A percentile compares a stretch with the other conserved stretches of the same genome.
Conservation (phyloP, 2,113 vertebrate species). For the Cyanoliseus patagonus region DNA sequence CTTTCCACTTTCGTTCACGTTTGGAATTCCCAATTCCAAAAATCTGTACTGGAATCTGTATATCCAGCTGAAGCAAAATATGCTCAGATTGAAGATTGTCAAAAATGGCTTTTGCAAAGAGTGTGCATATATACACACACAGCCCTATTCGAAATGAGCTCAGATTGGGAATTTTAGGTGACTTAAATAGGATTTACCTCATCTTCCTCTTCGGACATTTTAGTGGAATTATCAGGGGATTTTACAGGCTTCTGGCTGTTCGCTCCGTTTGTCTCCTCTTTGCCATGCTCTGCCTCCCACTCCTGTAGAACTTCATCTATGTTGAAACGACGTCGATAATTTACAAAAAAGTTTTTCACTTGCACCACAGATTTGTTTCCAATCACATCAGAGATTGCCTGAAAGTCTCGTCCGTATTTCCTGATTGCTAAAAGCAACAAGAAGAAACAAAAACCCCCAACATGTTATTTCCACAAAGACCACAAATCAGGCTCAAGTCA, state of each 20-base stretch:
- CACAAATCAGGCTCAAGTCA: neutral
- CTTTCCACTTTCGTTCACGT: neutral
- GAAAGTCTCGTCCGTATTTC: constrained; percentile 94
- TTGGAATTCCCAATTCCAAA: neutral
- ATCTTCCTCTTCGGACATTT: constrained; percentile 81
- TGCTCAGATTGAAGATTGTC: neutral
- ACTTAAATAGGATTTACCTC: constrained; percentile 75
- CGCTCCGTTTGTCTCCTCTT: constrained; percentile 80
- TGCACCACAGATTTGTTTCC: constrained; percentile 98
- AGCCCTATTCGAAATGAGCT: neutral
- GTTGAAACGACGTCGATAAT: constrained; percentile 96
- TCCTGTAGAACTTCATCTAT: constrained; percentile 97
- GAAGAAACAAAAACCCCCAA: neutral
- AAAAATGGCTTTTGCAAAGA: neutral
- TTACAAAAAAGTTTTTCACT: constrained; percentile 98
- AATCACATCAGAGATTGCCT: constrained; percentile 97
- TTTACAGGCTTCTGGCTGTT: constrained; percentile 83
- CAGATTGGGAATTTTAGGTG: neutral
- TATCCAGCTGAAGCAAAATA: neutral
- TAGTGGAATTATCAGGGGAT: constrained; percentile 79
- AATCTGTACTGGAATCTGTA: neutral
- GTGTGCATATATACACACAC: neutral
- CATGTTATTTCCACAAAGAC: constrained; percentile 6
- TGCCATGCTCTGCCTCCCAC: constrained; percentile 95
- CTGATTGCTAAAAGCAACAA: constrained; percentile 85